Conservation (phyloP, 2,888 invertebrate genomes). For the Himalopsyche kuldschensis region DNA sequence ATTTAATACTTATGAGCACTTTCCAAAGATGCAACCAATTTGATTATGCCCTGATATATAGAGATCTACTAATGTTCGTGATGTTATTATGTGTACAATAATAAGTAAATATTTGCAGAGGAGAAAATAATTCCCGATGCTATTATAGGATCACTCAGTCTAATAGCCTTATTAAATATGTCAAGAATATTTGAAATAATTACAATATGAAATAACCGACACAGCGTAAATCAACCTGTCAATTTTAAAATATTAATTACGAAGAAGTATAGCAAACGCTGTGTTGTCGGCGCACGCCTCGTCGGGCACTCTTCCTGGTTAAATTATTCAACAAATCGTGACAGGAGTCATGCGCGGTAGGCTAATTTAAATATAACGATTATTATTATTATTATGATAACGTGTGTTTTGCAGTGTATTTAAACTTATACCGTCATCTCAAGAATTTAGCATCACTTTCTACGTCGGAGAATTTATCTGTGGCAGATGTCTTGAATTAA, state of each 20-base stretch:
- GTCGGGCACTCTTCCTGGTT: neutral
- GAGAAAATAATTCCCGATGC: no score
- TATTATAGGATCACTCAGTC: neutral
- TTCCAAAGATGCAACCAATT: no score
- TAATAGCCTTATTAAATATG: neutral
- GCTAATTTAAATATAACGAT: neutral
- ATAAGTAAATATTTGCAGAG: no score
- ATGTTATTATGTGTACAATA: no score
- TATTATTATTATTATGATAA: neutral
- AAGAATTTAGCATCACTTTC: neutral
- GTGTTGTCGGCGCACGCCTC: neutral
- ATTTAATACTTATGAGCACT: no score
- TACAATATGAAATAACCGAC: neutral
- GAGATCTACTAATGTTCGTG: no score
- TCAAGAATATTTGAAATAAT: neutral
- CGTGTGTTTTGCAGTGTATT: neutral
- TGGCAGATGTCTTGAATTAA: neutral
- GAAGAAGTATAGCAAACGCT: neutral
- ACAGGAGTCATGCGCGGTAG: neutral
- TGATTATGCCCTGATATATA: no score
- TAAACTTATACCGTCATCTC: neutral
- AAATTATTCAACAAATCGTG: slow-evolving; percentile 1
- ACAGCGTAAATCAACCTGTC: neutral
- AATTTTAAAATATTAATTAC: neutral
- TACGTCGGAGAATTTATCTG: neutral